Conservation (phyloP, 1,140 invertebrate species). For the Drosophila kikkawai region DNA sequence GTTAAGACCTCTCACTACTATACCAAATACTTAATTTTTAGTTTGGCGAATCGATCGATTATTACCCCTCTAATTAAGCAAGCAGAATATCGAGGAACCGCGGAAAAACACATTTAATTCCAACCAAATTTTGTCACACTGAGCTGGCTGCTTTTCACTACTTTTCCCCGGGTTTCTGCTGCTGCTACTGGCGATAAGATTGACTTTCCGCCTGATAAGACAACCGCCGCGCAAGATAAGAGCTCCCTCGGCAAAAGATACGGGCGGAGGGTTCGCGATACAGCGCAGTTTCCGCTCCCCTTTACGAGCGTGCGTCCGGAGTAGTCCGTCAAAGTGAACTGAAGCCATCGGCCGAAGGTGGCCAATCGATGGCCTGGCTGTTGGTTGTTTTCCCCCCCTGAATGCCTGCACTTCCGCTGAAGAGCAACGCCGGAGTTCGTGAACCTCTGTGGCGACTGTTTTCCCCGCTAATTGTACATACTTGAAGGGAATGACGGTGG, state of each 20-base stretch:
- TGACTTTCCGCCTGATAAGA: slow-evolving; percentile 45
- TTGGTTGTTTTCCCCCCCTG: not conserved
- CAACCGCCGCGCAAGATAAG: slow-evolving; percentile 39
- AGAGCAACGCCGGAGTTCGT: slow-evolving; percentile 11
- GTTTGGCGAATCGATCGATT: slow-evolving; percentile 1
- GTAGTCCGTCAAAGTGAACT: slow-evolving; percentile 50
- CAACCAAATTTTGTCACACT: slow-evolving; percentile 38
- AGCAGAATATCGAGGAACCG: slow-evolving; percentile 9
- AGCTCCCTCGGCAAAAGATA: slow-evolving; percentile 21
- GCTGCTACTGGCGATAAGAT: slow-evolving; percentile 44
- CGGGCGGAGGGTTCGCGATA: slow-evolving; percentile 24
- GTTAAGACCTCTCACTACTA: not conserved
- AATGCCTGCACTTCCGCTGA: slow-evolving; percentile 32
- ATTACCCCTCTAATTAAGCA: slow-evolving; percentile 11
- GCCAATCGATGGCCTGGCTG: slow-evolving; percentile 9
- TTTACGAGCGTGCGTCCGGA: slow-evolving; percentile 20
- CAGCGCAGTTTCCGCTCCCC: slow-evolving; percentile 14
- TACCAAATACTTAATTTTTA: not conserved
- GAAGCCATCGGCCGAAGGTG: slow-evolving; percentile 29
- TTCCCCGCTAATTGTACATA: slow-evolving; percentile 37
- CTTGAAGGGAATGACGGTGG: slow-evolving; percentile 8
- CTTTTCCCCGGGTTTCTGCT: slow-evolving; percentile 26
- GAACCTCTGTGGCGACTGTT: slow-evolving; percentile 7
- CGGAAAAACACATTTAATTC: slow-evolving; percentile 44
- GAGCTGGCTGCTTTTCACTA: slow-evolving; percentile 30